phyloP scores from a whole-genome alignment of 2,888 invertebrate species.

The Elaeidobius kamerunicus region DNA sequence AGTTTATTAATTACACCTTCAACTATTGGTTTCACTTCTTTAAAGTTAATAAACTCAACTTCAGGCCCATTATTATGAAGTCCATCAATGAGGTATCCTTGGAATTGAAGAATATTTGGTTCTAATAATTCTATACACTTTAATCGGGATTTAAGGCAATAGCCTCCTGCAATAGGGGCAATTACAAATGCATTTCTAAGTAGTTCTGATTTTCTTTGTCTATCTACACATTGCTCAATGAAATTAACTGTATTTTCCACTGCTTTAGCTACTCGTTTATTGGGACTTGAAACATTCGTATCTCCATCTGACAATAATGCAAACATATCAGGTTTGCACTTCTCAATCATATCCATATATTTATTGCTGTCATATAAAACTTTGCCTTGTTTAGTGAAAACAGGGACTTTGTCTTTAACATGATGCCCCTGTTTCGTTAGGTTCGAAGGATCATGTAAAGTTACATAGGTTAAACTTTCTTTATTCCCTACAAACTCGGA shows the following conservation, averaged over 20 bases:
- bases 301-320: conserved; percentile 78
- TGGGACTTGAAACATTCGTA: conserved; percentile 62
- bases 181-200: conserved; percentile 55
- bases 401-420: conserved; percentile 64
- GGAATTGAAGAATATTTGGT: conserved; percentile 54
- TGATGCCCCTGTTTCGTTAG: conserved; percentile 68
- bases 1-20: conserved; percentile 57
- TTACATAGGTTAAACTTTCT: conserved; percentile 52
- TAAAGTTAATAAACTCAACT: conserved; percentile 53
- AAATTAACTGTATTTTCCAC: conserved; percentile 65
- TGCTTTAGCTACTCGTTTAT: conserved; percentile 70
- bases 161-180: conserved; percentile 68
- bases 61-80: conserved; percentile 71
- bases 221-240: conserved; percentile 65
- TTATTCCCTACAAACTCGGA: conserved; percentile 64
- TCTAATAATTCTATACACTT: conserved; percentile 61
- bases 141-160: conserved; percentile 55
- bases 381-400: conserved; percentile 80
- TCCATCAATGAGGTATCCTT: conserved; percentile 80
- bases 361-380: conserved; percentile 59
- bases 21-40: conserved; percentile 60
- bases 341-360: conserved; percentile 76
- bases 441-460: conserved; percentile 69
- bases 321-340: conserved; percentile 77
- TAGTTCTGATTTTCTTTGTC: conserved; percentile 58